These are phyloP conservation scores for Chanos chanos DNA, from an alignment of 2,797 vertebrate genomes.

Conservation along the genomic window DNA sequence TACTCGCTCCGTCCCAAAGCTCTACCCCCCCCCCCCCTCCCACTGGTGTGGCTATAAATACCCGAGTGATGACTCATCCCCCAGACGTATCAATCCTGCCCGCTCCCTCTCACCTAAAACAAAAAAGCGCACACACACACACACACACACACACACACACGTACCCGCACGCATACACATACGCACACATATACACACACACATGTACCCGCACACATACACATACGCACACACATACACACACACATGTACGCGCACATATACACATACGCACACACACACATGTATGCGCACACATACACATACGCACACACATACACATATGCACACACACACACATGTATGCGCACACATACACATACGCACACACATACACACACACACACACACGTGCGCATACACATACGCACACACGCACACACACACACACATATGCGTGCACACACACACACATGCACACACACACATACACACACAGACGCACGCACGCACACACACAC, in stretches of 20 bases:
- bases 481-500: not conserved
- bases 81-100: slow-evolving; percentile 65
- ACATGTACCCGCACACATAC: no score
- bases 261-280: not conserved
- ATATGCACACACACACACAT: not conserved
- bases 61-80: slow-evolving; percentile 73
- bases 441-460: slow-evolving; percentile 10
- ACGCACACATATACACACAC: no score
- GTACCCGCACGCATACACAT: no score
- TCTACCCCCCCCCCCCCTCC: slow-evolving; percentile 22
- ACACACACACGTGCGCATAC: slow-evolving; percentile 29
- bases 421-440: slow-evolving; percentile 11
- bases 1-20: slow-evolving; percentile 10
- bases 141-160: not conserved
- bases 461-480: not conserved
- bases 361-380: slow-evolving; percentile 13
- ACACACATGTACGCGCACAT: not conserved
- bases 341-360: not conserved
- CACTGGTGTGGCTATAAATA: slow-evolving; percentile 70
- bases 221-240: not conserved
- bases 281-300: slow-evolving; percentile 3
- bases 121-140: not conserved
- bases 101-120: slow-evolving; percentile 41
- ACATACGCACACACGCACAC: slow-evolving; percentile 18
- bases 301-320: not conserved